Percentiles rank a stretch among this genome's conserved stretches.
Evolutionary conservation across 2,888 invertebrate genomes (phyloP).

Genomic region (Pteria penguin): DNA sequence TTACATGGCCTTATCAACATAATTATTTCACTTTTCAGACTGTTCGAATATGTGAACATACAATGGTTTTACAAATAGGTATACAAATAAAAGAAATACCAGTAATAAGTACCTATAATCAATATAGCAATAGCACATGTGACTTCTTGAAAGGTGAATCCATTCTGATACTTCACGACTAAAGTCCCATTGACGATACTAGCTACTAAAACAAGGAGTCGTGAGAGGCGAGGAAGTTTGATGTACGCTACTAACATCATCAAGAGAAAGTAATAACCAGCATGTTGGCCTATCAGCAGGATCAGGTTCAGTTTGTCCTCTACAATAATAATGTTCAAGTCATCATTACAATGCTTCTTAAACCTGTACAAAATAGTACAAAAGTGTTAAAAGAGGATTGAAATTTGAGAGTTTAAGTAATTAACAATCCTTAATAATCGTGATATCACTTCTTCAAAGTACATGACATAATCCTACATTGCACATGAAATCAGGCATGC

Average conservation of each 20-base stretch:
- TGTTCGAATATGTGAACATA: no score
- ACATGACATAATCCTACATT: no score
- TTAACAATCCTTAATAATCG: background rate
- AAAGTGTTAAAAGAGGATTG: background rate
- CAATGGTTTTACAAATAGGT: no score
- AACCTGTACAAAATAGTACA: background rate
- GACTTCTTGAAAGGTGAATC: conserved; percentile 41
- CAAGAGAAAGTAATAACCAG: conserved; percentile 72
- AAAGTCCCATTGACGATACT: conserved; percentile 71
- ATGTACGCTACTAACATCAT: conserved; percentile 73
- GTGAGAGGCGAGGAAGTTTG: conserved; percentile 67
- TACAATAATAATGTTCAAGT: conserved; percentile 44
- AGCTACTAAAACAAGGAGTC: conserved; percentile 66
- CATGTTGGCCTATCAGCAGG: conserved; percentile 67
- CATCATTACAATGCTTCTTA: background rate
- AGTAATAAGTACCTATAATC: conserved; percentile 40
- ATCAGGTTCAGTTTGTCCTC: conserved; percentile 71
- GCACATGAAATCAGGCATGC: no score
- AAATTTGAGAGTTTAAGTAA: background rate
- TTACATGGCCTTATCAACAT: no score
- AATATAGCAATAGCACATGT: conserved; percentile 25
- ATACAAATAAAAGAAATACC: no score
- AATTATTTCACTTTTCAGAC: no score
- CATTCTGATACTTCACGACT: conserved; percentile 64
- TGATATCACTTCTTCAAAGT: no score